Evolutionary conservation across 2,888 invertebrate species (phyloP), one percentile per base, ranked within the genome.

Genomic region (Iselma pallidipennis): DNA sequence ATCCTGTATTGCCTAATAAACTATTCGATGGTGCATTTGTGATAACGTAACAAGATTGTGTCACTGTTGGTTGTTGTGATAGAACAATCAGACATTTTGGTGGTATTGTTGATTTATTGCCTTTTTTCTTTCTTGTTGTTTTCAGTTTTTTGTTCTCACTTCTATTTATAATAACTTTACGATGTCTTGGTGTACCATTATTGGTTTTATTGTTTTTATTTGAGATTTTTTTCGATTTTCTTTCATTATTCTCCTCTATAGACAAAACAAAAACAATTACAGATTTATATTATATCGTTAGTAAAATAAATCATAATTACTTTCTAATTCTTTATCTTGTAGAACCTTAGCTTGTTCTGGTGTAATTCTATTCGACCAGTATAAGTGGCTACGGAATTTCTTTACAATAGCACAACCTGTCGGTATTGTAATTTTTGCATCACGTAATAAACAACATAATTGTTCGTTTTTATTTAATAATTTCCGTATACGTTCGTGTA

Each of bases 371-470:
- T 77, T 74, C 9, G 77, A 72, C 78, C 78, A 79, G 58, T 68
- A 73, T 23, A 67, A 66, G 4, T 66, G 63, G 29, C 68, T 65
- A 52, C 68, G 74, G 60, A 77, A 73, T 45, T 73, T 72, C 52
- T 74, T 78, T 66, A 75, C 66, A 51, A 62, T 62, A 12, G 74
- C 78, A 72, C 74, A 76, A 52, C 72, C 77, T 53, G 73, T 68
- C 16, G 82, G 82, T 51, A 82, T 70, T 60, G 75, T 72, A 63
- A 83, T 81, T 21, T 81, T 80, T 10, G 82, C 81, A 71, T 80
- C 78, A 65, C 75, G 77, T 23, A 83, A 72, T 53, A 83, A 74
- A 61, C 71, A 74, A 23, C 72, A 72, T 31, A 83, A 69, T 53
- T 81, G 81, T 66, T 82, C 81, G 71, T 80, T 81, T 64, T 82